Conservation (phyloP, 2,797 vertebrate genomes). For the Anguilla anguilla region DNA sequence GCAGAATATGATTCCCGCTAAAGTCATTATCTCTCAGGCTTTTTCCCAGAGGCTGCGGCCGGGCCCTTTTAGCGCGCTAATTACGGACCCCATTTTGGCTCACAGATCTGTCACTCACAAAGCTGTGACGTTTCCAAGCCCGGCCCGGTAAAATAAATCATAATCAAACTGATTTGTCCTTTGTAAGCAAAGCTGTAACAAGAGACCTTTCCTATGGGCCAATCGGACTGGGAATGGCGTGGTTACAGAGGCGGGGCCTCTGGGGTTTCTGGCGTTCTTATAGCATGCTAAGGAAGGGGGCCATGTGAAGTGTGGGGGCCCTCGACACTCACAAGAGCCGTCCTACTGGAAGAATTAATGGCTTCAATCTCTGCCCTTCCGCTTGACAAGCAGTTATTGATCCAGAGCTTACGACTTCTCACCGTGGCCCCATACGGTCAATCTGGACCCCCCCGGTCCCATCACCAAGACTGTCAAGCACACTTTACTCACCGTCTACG, state of each 20-base stretch:
- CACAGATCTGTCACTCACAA: not conserved
- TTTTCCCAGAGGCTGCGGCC: not conserved
- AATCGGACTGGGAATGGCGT: not conserved
- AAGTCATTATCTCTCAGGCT: constrained; percentile 10
- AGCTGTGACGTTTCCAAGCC: not conserved
- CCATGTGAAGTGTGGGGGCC: not conserved
- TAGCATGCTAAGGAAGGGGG: not conserved
- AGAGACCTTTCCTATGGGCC: not conserved
- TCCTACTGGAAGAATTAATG: not conserved
- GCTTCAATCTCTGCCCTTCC: not conserved
- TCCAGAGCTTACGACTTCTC: not conserved
- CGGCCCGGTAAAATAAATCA: not conserved
- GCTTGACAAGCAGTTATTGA: not conserved
- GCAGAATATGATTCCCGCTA: not conserved
- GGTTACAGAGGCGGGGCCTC: not conserved
- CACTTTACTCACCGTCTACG: not conserved
- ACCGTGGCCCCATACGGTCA: not conserved
- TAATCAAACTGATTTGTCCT: not conserved
- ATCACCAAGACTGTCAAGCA: not conserved
- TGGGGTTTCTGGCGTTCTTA: not conserved
- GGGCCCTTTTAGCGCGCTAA: not conserved
- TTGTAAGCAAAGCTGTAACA: not conserved
- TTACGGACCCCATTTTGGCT: not conserved
- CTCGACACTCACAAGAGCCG: not conserved
- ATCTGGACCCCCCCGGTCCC: not conserved